phyloP scores from a whole-genome alignment of 2,797 vertebrate genomes.

The Halcyon smyrnensis region DNA sequence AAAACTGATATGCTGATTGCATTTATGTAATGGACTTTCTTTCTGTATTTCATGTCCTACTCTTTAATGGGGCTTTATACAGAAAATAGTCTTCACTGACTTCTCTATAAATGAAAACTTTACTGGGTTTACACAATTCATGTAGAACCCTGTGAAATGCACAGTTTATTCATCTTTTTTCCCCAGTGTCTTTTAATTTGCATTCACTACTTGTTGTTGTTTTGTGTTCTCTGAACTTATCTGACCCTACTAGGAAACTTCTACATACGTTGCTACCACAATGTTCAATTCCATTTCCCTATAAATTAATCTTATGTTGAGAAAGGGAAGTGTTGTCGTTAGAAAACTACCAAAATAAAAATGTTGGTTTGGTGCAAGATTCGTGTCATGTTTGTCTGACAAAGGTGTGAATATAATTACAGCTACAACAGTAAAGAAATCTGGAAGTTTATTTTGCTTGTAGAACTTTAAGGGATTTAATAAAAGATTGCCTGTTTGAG shows the following conservation, averaged over 20 bases:
- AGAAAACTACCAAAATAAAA: not conserved
- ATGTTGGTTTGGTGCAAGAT: not conserved
- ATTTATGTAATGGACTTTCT: not conserved
- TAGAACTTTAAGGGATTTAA: not conserved
- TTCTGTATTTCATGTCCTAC: not conserved
- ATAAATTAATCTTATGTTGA: not conserved
- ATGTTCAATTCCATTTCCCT: not conserved
- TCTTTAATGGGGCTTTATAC: not conserved
- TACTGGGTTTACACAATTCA: not conserved
- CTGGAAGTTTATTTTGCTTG: not conserved
- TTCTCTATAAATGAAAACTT: not conserved
- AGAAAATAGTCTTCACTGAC: not conserved
- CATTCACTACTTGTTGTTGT: not conserved
- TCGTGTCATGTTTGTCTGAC: not conserved
- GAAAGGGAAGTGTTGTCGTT: not conserved
- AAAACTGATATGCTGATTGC: rapidly evolving
- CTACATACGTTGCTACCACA: not conserved
- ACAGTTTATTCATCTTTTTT: not conserved
- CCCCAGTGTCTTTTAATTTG: not conserved
- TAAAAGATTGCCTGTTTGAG: not conserved
- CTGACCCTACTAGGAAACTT: not conserved
- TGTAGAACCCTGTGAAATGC: not conserved
- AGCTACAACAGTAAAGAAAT: not conserved
- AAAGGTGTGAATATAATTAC: not conserved
- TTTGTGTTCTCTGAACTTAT: not conserved